These are phyloP conservation scores for Cichladusa arquata DNA, from an alignment of 2,113 vertebrate species.

Conservation along the genomic window DNA sequence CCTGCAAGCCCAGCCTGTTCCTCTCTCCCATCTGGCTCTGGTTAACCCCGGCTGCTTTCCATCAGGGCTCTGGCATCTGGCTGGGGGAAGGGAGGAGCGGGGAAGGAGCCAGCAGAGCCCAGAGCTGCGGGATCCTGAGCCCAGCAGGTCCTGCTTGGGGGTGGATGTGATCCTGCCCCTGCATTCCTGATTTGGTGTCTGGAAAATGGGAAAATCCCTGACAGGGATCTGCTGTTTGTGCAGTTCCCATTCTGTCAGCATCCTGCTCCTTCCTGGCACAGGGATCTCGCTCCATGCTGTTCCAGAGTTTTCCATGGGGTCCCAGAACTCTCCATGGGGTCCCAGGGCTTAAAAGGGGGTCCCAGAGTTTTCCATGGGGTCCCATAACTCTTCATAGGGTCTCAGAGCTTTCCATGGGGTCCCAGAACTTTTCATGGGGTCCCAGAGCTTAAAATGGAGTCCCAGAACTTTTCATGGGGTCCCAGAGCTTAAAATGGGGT, in stretches of 20 bases:
- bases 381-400: too few relatives aligned
- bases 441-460: neutral
- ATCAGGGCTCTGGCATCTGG: slow-evolving; percentile 13
- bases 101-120: neutral
- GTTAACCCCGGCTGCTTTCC: slow-evolving; percentile 44
- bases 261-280: neutral
- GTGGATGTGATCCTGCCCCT: neutral
- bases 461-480: neutral
- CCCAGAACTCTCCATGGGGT: too few relatives aligned
- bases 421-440: neutral
- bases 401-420: too few relatives aligned
- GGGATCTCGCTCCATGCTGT: neutral
- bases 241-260: neutral
- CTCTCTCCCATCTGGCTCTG: slow-evolving; percentile 30
- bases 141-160: neutral
- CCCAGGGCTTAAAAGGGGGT: too few relatives aligned
- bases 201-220: neutral
- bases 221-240: neutral
- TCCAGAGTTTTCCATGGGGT: too few relatives aligned
- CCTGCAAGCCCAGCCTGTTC: neutral
- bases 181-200: accelerated
- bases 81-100: slow-evolving; percentile 16
- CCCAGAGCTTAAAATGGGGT: too few relatives aligned
- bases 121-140: neutral
- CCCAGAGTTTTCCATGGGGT: too few relatives aligned